A percentile compares a stretch with the other conserved stretches of the same genome.
These are phyloP conservation scores for Acrocera orbiculus DNA, from an alignment of 2,888 invertebrate species.

Conservation along the genomic window DNA sequence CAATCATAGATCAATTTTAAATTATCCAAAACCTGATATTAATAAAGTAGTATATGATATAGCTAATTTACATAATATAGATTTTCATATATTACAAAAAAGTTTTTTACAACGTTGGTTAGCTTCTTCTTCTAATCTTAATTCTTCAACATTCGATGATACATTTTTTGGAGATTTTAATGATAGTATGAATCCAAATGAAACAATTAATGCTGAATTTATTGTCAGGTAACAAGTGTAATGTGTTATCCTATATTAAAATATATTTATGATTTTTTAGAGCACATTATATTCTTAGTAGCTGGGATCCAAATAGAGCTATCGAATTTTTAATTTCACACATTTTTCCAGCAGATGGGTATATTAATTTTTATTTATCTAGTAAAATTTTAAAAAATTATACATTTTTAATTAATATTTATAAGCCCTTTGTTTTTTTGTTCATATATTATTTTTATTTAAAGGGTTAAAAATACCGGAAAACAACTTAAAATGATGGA, in stretches of 20 bases:
- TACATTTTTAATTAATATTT: too few relatives aligned
- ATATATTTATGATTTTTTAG: conserved; percentile 13
- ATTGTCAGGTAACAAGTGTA: conserved; percentile 17
- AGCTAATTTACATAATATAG: conserved; percentile 21
- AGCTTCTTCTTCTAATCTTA: conserved; percentile 16
- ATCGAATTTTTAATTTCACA: conserved; percentile 24
- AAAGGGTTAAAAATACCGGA: conserved; percentile 18
- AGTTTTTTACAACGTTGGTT: conserved; percentile 27
- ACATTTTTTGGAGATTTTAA: conserved; percentile 27
- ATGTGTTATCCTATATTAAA: background rate
- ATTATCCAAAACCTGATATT: conserved; percentile 24
- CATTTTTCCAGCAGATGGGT: conserved; percentile 26
- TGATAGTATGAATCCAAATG: conserved; percentile 6
- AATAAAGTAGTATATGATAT: conserved; percentile 26
- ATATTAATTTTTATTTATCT: conserved; percentile 12
- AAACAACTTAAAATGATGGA: conserved; percentile 29
- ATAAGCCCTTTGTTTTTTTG: too few relatives aligned
- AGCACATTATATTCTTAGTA: conserved; percentile 27
- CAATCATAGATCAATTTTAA: conserved; percentile 24
- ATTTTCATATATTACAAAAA: conserved; percentile 23
- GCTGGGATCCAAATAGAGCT: conserved; percentile 26
- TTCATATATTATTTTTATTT: conserved; percentile 2
- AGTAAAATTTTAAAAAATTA: too few relatives aligned
- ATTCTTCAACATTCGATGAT: conserved; percentile 24
- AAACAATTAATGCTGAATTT: conserved; percentile 20